Evolutionary conservation across 2,113 vertebrate species (phyloP), one percentile per base, ranked within the genome.

Genomic region (Nesogale talazaci): DNA sequence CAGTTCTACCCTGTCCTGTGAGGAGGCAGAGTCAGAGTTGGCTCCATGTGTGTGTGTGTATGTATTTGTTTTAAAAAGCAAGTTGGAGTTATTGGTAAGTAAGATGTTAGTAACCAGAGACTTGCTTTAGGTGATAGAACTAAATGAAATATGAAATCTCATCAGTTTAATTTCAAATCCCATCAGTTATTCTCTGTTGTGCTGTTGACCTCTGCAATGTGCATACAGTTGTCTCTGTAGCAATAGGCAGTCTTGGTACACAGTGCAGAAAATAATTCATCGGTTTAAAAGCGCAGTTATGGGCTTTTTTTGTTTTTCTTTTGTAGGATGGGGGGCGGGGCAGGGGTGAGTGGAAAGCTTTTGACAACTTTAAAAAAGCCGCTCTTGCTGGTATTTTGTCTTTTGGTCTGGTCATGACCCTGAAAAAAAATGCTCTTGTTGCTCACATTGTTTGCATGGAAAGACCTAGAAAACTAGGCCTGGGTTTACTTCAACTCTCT

Each of bases 371-470:
- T 22, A 40, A 20, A 67, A 84, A 92, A 90, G 23, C 42, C 63
- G 42, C 12, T 57, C 46, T 52, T 88, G 36, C 79, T 88, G 34
- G 40, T 69, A 88, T 27, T 78, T 92, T 89, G 3, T 6, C n/a
- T 86, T 79, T 75, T 29, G 23, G 59, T 95, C 46, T 94, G 67
- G 27, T 72, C 36, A 81, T 59, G 67, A 77, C 38, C 84, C 31
- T 87, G 78, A 17, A 34, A 88, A 88, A 81, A 6, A 6, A 56
- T 83, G 46, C 4, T 65, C 4, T 93, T 52, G 19, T 42, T 91
- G 22, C 6, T 80, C 94, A 25, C 76, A 81, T 90, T 34, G 42
- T 92, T 90, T 94, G 86, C 83, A 80, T 17, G 52, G 83, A 88
- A 81, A 86, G 85, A 34, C 75, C 56, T 70, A 70, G 61, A 70